These are phyloP conservation scores for Onychomys arenicola DNA, from an alignment of 2,797 vertebrate genomes.

Conservation along the genomic window DNA sequence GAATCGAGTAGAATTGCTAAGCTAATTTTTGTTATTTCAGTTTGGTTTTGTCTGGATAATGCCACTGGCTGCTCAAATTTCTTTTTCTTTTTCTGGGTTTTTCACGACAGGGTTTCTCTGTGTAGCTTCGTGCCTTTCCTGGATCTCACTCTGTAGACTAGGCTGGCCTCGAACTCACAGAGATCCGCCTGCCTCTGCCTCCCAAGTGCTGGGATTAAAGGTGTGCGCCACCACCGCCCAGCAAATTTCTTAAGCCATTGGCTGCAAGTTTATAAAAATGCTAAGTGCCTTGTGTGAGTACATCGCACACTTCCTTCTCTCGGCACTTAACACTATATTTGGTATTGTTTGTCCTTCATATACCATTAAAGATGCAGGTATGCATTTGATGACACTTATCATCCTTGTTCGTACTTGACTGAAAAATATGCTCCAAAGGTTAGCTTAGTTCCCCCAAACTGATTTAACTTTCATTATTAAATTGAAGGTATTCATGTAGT, in stretches of 20 bases:
- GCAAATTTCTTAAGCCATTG: not conserved
- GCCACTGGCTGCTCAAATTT: not conserved
- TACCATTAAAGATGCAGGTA: not conserved
- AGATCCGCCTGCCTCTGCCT: too few species aligned
- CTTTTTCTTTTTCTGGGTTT: too few species aligned
- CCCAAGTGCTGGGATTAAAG: too few species aligned
- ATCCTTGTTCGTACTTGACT: not conserved
- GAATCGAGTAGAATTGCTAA: not conserved
- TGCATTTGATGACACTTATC: not conserved
- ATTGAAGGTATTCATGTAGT: not conserved
- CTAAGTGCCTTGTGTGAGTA: not conserved
- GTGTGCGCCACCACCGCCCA: too few species aligned
- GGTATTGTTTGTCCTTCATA: not conserved
- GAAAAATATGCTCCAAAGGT: constrained; percentile 25
- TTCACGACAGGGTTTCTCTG: too few species aligned
- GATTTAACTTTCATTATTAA: not conserved
- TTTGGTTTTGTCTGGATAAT: not conserved
- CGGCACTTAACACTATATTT: not conserved
- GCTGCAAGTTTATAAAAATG: not conserved
- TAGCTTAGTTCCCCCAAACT: not conserved
- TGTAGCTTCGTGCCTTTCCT: too few species aligned
- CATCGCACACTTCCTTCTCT: not conserved
- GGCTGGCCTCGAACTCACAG: too few species aligned
- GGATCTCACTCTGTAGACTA: too few species aligned
- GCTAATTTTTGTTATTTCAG: not conserved